These are phyloP conservation scores for Onychorhynchus coronatus DNA, from an alignment of 2,113 vertebrate genomes.

Conservation along the genomic window DNA sequence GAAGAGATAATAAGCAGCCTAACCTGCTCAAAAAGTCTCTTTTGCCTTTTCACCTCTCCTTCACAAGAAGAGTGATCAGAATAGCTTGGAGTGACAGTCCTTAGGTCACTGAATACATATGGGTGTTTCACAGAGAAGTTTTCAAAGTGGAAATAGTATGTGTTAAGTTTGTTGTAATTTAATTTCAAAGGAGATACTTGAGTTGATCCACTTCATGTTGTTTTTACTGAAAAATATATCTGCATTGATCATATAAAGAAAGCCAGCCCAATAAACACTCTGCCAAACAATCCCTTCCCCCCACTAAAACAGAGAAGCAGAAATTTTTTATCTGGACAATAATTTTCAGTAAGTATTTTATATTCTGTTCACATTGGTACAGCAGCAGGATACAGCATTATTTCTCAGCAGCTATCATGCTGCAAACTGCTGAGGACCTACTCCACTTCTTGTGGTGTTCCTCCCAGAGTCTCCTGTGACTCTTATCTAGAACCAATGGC, in stretches of 20 bases:
- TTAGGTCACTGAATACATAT: neutral
- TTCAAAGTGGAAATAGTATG: neutral
- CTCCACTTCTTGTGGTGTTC: neutral
- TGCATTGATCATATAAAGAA: neutral
- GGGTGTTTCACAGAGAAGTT: neutral
- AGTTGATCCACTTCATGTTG: neutral
- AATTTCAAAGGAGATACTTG: neutral
- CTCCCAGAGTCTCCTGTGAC: neutral
- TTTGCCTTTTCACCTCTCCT: neutral
- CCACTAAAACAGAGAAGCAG: neutral
- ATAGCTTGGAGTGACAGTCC: neutral
- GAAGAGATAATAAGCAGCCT: neutral
- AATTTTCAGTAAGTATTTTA: neutral
- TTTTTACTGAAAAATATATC: neutral
- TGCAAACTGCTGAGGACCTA: neutral
- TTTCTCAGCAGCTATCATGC: neutral
- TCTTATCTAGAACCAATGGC: neutral
- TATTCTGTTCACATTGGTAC: neutral
- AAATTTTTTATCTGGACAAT: neutral
- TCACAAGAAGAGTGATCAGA: neutral
- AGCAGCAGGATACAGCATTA: neutral
- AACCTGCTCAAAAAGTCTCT: neutral
- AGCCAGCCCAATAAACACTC: neutral
- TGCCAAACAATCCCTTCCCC: rapidly evolving
- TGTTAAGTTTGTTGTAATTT: neutral